Base-by-base conservation (phyloP, 2,113 vertebrate genomes). In the Seriola quinqueradiata region DNA sequence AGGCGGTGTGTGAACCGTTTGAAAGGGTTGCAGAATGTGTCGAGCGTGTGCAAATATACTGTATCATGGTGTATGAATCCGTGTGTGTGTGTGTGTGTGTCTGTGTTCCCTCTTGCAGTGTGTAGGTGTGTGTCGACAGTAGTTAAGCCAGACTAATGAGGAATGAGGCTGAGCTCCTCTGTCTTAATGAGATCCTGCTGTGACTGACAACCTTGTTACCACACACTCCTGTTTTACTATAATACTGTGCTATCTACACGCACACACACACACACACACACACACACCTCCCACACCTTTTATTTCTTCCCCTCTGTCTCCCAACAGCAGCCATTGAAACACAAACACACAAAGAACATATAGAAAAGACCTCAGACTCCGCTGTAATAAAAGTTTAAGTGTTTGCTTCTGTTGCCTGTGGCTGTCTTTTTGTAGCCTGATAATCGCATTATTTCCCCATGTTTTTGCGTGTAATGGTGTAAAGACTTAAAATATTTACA, bases 151-250 rank as follows among this genome's bases (percentile, higher is more conserved):
- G n/a, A 74, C 75, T 84, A 81, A 90, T 93, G 79, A 91, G 87
- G 63, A 82, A 79, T 52, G 70, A 77, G 63, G 80, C 85, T 80
- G 74, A 83, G 75, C 71, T 70, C 77, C 54, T 82, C 82, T 69
- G 74, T 88, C 85, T 81, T 89, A 94, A 93, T 91, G 88, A 89
- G 87, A 83, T 80, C 82, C 83, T 60, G 25, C 75, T 50, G 75
- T 87, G 90, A 92, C 50, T 90, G 92, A 87, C 88, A 90, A 87
- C 60, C 82, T 82, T 84, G 89, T 90, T 92, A 90, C 40, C 70
- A 82, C 88, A 82, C 67, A 79, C 66, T 55, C 44, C 25, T 61
- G 67, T 50, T 60, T 32, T 74, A 73, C 83, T 1, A 36, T 59
- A 64, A 48, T 63, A 76, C 36, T 28, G 16, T n/a, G 16, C 72